These are phyloP conservation scores for Helicoverpa assulta DNA, from an alignment of 2,888 invertebrate species.

Conservation along the genomic window DNA sequence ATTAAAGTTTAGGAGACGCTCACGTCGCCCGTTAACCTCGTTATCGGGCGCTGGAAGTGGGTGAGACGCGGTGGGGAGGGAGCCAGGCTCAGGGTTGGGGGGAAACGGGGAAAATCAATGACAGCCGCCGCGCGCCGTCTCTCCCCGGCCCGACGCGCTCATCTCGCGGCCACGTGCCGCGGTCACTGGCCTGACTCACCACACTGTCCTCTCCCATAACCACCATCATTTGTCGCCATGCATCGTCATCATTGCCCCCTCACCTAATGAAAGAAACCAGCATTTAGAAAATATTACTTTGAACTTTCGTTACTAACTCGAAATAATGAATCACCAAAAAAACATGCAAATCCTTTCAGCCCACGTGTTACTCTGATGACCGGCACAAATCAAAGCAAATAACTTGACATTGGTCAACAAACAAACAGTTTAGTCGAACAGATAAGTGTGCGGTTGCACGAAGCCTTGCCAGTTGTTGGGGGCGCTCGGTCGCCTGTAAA, in stretches of 20 bases:
- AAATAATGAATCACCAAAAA: slow-evolving; percentile 15
- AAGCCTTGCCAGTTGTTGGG: slow-evolving; percentile 73
- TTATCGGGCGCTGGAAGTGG: slow-evolving; percentile 90
- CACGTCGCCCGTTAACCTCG: slow-evolving; percentile 91
- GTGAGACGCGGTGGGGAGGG: slow-evolving; percentile 88
- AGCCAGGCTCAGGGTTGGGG: slow-evolving; percentile 79
- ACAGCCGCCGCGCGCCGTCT: slow-evolving; percentile 90
- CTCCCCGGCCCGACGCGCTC: slow-evolving; percentile 88
- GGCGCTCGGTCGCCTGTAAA: slow-evolving; percentile 78
- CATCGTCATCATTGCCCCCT: slow-evolving; percentile 51
- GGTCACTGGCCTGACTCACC: slow-evolving; percentile 87
- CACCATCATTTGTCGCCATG: slow-evolving; percentile 61
- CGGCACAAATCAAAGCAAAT: slow-evolving; percentile 46
- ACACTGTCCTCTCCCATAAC: slow-evolving; percentile 70
- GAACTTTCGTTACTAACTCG: slow-evolving; percentile 1
- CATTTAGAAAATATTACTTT: slow-evolving; percentile 3
- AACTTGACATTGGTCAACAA: slow-evolving; percentile 69
- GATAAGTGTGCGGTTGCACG: slow-evolving; percentile 69
- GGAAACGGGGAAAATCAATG: slow-evolving; percentile 89
- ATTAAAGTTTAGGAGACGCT: slow-evolving; percentile 91
- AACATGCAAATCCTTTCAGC: slow-evolving; percentile 1
- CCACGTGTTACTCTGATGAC: slow-evolving; percentile 42
- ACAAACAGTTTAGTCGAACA: slow-evolving; percentile 66
- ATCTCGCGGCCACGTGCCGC: slow-evolving; percentile 89
- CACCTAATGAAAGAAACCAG: slow-evolving; percentile 16